These are phyloP conservation scores for Climacteris rufus DNA, from an alignment of 2,113 vertebrate genomes.

Conservation along the genomic window DNA sequence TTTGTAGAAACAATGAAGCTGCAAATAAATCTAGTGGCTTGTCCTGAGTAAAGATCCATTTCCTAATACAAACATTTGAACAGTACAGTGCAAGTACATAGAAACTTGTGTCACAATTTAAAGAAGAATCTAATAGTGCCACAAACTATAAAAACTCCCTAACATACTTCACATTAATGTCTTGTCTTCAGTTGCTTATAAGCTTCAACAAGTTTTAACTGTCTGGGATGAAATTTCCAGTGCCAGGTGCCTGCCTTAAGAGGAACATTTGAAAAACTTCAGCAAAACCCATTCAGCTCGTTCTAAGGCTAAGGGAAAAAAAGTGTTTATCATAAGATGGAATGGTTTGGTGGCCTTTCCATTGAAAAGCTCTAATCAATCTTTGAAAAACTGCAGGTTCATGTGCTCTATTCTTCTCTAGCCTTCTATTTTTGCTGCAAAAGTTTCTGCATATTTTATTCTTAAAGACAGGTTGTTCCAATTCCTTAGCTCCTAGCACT, in stretches of 20 bases:
- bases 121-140: neutral
- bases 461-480: neutral
- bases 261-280: neutral
- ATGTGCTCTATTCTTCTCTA: neutral
- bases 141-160: neutral
- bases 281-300: neutral
- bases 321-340: neutral
- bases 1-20: neutral
- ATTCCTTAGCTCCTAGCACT: neutral
- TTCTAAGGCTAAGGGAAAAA: neutral
- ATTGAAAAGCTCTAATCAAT: neutral
- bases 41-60: neutral
- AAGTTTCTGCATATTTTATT: neutral
- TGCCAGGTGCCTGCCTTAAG: neutral
- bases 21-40: neutral
- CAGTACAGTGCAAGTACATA: neutral
- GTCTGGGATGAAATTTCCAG: neutral
- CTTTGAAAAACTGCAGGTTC: neutral
- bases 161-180: neutral
- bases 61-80: neutral
- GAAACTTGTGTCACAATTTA: neutral
- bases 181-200: neutral
- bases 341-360: neutral
- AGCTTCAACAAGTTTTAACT: neutral
- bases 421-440: neutral